phyloP scores from a whole-genome alignment of 2,113 vertebrate species.

The Cyrtonyx montezumae region DNA sequence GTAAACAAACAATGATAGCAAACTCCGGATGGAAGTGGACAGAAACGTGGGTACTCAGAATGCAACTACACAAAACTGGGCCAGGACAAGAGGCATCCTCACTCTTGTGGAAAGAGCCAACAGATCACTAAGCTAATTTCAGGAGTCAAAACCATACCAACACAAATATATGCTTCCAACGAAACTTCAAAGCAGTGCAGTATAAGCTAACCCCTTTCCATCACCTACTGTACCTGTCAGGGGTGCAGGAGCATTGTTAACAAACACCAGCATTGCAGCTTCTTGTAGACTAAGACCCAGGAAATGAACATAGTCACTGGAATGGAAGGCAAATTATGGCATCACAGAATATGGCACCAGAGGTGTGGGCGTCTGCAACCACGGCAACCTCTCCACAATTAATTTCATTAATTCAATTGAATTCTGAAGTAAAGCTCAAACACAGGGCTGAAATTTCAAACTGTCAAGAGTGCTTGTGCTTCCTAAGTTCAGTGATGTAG shows the following conservation, averaged over 20 bases:
- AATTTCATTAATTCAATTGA: background rate
- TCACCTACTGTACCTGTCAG: background rate
- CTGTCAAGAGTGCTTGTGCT: background rate
- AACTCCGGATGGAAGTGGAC: constrained; percentile 25
- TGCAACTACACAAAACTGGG: background rate
- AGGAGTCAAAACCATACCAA: background rate
- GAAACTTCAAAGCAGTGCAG: background rate
- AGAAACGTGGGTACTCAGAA: constrained; percentile 10
- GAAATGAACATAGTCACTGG: constrained; percentile 23
- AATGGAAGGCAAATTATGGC: background rate
- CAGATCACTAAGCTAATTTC: background rate
- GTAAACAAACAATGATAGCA: constrained; percentile 28
- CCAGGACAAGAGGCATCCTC: background rate
- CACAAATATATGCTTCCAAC: background rate
- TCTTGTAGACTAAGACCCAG: background rate
- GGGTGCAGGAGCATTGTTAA: background rate
- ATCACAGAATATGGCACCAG: background rate
- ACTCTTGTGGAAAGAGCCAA: background rate
- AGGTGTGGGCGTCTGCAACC: background rate
- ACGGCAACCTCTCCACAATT: background rate
- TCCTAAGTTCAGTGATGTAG: background rate
- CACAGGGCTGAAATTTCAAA: background rate
- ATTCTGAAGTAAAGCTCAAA: background rate
- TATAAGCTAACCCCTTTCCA: background rate
- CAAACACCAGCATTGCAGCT: background rate